Evolutionary conservation across 2,797 vertebrate genomes (phyloP).

Genomic region (Manis crassicaudata): DNA sequence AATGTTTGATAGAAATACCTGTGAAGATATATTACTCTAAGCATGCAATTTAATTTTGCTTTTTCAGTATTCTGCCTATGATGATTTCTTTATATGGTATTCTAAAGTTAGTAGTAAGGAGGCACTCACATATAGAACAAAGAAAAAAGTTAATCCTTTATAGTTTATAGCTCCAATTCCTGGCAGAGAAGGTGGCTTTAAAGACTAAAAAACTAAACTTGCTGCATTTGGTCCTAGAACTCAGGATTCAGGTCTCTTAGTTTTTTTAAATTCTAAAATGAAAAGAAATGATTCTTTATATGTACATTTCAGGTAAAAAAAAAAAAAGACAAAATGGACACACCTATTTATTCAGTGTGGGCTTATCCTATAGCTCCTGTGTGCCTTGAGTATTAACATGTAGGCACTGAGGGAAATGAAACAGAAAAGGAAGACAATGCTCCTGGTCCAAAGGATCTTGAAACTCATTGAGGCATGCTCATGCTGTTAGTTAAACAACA

Average conservation of each 20-base stretch:
- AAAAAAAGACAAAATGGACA: background rate
- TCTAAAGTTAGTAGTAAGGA: background rate
- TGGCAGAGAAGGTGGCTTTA: background rate
- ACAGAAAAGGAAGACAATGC: background rate
- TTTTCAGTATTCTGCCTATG: background rate
- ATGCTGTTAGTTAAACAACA: background rate
- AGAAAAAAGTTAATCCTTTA: background rate
- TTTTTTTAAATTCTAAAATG: background rate
- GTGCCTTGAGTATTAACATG: background rate
- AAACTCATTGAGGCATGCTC: background rate
- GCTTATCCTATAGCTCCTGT: background rate
- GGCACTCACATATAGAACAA: background rate
- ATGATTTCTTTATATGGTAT: background rate
- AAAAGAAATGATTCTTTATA: background rate
- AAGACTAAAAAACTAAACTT: background rate
- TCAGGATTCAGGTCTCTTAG: background rate
- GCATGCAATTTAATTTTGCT: background rate
- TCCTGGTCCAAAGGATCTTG: background rate
- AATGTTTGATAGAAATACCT: background rate
- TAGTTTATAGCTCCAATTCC: background rate
- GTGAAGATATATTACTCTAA: background rate
- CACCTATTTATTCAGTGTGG: background rate
- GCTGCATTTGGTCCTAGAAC: background rate
- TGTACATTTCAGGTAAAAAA: background rate
- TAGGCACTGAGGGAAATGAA: background rate